Evolutionary conservation across 1,140 invertebrate species (phyloP).

Genomic region (Globodera rostochiensis): DNA sequence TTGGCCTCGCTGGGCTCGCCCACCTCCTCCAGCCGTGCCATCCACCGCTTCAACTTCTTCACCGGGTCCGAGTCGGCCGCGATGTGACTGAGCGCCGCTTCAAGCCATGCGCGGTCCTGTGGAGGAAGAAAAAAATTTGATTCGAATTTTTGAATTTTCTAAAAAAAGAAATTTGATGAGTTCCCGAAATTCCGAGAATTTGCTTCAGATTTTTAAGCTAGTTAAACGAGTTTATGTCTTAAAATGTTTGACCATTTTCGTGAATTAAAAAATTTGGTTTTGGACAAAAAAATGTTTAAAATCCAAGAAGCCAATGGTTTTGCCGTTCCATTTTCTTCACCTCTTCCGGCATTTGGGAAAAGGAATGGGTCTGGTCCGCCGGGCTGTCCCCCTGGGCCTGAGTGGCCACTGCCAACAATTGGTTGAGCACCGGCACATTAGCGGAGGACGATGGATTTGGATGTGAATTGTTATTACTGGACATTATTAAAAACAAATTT

Average conservation of each 20-base stretch:
- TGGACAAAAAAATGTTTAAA: background rate
- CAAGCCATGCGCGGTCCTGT: constrained; percentile 27
- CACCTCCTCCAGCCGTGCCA: constrained; percentile 24
- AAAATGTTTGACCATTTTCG: too few species aligned
- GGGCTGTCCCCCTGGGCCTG: constrained; percentile 11
- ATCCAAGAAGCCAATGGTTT: background rate
- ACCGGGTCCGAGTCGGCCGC: constrained; percentile 25
- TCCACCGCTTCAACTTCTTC: constrained; percentile 33
- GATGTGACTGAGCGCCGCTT: constrained; percentile 15
- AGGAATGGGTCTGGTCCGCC: background rate
- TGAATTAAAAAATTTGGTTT: too few species aligned
- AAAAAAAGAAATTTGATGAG: background rate
- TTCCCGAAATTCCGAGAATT: too few species aligned
- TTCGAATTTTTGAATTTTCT: background rate
- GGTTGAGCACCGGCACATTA: constrained; percentile 22
- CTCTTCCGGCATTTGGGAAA: constrained; percentile 10
- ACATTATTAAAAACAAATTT: background rate
- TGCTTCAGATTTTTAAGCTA: too few species aligned
- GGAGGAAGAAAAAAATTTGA: background rate
- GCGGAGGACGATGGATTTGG: background rate
- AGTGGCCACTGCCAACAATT: constrained; percentile 22
- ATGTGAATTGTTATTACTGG: background rate
- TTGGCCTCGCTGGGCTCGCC: constrained; percentile 26
- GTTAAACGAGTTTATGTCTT: too few species aligned
- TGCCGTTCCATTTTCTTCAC: background rate